phyloP scores from a whole-genome alignment of 1,140 invertebrate species.

The Medauroidea extradentata region DNA sequence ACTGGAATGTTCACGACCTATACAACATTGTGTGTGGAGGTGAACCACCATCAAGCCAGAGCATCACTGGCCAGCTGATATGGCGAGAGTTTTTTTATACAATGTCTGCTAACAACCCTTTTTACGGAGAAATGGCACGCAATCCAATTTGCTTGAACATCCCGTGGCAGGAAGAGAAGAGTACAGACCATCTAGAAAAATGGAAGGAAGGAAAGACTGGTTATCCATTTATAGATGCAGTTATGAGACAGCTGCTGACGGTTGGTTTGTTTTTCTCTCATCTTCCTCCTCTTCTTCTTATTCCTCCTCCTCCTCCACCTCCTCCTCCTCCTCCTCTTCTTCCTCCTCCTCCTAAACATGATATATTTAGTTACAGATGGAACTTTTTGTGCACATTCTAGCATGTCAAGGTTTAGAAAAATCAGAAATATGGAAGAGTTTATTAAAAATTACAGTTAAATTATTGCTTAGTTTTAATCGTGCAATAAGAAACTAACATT shows the following conservation, averaged over 20 bases:
- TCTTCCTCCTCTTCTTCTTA: too few relatives aligned
- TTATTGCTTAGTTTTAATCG: too few relatives aligned
- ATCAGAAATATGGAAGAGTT: too few relatives aligned
- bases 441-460: too few relatives aligned
- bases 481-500: too few relatives aligned
- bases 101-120: constrained; percentile 61
- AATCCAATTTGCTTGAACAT: constrained; percentile 72
- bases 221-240: constrained; percentile 90
- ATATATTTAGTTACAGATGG: too few relatives aligned
- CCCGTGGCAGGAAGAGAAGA: constrained; percentile 57
- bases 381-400: too few relatives aligned
- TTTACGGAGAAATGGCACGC: constrained; percentile 62
- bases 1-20: constrained; percentile 58
- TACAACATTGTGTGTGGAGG: constrained; percentile 52
- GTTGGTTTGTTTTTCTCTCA: too few relatives aligned
- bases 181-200: constrained; percentile 47
- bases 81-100: constrained; percentile 79
- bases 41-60: constrained; percentile 37
- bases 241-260: constrained; percentile 77
- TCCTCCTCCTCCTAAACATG: too few relatives aligned
- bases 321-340: too few relatives aligned
- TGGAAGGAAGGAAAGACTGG: constrained; percentile 80
- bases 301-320: too few relatives aligned
- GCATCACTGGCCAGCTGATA: constrained; percentile 62
- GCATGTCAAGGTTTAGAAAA: too few relatives aligned